Evolutionary conservation across 2,888 invertebrate genomes (phyloP), one percentile per base, ranked within the genome.

Genomic region (Luperina nickerlii): DNA sequence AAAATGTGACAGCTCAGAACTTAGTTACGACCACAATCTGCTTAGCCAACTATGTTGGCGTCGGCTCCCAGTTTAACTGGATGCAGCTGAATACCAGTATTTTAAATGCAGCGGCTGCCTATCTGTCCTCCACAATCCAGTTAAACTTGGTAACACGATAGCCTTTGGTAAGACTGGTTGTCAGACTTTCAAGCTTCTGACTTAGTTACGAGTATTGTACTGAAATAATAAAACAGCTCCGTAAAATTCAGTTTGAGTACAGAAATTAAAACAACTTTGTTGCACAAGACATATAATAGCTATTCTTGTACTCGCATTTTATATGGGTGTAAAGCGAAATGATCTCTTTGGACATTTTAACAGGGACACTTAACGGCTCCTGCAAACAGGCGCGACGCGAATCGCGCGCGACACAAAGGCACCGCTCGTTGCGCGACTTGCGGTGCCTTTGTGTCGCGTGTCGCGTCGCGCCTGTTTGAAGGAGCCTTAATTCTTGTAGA

Each of bases 221-320:
- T 51, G 48, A 57, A 69, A 45, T 42, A 71, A 74, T 67, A 79
- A 70, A 75, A 75, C 57, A 54, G 24, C 20, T 42, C 15, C 38
- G 24, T 73, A 68, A 83, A 79, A 69, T 75, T 42, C 20, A 65
- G 48, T 85, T 83, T 82, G 67, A 87, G 69, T 78, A 69, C 54
- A 65, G 70, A 68, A 77, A 85, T 88, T 82, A 85, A 86, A 83
- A 81, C 82, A 63, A 84, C 81, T 82, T 79, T 82, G 85, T 79
- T 73, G 75, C 45, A 75, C 65, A 75, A 75, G 45, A 74, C n/a
- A 72, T 38, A 24, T 83, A 38, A 65, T 71, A 32, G 32, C 32
- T 32, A 74, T 69, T 82, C 67, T 62, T 79, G 74, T 42, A 42
- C 70, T 79, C n/a, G 20, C 38, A 69, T 87, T 88, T 88, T 85